Percentiles rank a stretch among this genome's conserved stretches.
These are phyloP conservation scores for Melinaea menophilus DNA, from an alignment of 2,888 invertebrate species.

Conservation along the genomic window DNA sequence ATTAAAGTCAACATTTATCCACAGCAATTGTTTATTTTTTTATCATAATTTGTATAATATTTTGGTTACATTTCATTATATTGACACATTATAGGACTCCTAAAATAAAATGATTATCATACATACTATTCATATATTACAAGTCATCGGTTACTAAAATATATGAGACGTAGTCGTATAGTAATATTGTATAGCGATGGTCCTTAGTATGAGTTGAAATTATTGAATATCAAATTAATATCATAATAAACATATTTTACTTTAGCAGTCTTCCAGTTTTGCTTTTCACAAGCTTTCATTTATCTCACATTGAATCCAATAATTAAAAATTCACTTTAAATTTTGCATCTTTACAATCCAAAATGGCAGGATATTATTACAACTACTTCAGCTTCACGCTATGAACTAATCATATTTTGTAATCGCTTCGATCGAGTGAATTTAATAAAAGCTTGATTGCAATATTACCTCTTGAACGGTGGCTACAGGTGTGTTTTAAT, in stretches of 20 bases:
- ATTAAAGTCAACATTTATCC: slow-evolving; percentile 43
- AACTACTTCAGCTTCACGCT: no score
- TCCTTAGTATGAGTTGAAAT: slow-evolving; percentile 45
- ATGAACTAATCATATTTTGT: neutral
- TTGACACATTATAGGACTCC: slow-evolving; percentile 71
- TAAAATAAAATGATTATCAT: slow-evolving; percentile 73
- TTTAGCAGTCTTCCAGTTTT: slow-evolving; percentile 6
- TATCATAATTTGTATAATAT: slow-evolving; percentile 73
- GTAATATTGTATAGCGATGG: slow-evolving; percentile 48
- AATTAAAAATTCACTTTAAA: neutral
- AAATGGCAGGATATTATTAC: no score
- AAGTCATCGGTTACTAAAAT: slow-evolving; percentile 50
- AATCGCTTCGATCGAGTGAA: neutral
- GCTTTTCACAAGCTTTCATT: slow-evolving; percentile 1
- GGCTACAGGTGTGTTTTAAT: neutral
- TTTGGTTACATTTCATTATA: slow-evolving; percentile 73
- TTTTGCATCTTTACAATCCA: neutral
- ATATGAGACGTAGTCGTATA: slow-evolving; percentile 22
- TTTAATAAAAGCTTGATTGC: neutral
- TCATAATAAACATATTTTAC: slow-evolving; percentile 39
- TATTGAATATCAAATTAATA: slow-evolving; percentile 52
- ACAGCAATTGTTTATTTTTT: slow-evolving; percentile 71
- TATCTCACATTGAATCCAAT: neutral
- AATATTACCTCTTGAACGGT: neutral
- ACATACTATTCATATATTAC: slow-evolving; percentile 69